Evolutionary conservation across 2,113 vertebrate genomes (phyloP), one percentile per base, ranked within the genome.

Genomic region (Damaliscus lunatus): DNA sequence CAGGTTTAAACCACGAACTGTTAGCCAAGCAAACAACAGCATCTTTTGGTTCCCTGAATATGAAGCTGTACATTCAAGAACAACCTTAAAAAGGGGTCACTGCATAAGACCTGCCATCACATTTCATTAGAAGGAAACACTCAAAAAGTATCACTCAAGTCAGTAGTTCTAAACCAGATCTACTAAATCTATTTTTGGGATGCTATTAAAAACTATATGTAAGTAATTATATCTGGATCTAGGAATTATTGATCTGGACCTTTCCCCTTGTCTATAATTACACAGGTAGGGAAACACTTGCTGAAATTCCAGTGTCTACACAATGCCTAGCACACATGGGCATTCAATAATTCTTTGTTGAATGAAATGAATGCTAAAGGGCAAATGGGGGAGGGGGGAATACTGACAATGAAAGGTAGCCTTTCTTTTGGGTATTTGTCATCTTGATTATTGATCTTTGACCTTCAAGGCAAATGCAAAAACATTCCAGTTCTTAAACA

Each of bases 91-190:
- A 92, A 60, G 46, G 33, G 46, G 43, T 95, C n/a, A 88, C 11
- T 71, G 17, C 80, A 48, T 33, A 48, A n/a, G n/a, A 86, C 48
- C 14, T 74, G n/a, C 52, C 50, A 17, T 2, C 53, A 10, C 52
- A 29, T 33, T 95, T 95, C 64, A 80, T 64, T 80, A 91, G 15
- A 96, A 88, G 55, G 67, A 92, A 88, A 92, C n/a, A 74, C 12
- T 96, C 46, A 60, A n/a, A 40, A 77, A 43, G 13, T 57, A 90
- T 48, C 12, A 71, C 27, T 27, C 29, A 62, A 13, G 40, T 91
- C 84, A 84, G 33, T n/a, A 81, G 21, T 77, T 77, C 48, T 25
- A 96, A 87, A 89, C n/a, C 57, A 90, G 33, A 60, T 95, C 60
- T 85, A 43, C 64, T 92, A 33, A 71, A 40, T 82, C 81, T 74